Evolutionary conservation across 2,113 vertebrate species (phyloP).

Genomic region (Pyrgilauda ruficollis): DNA sequence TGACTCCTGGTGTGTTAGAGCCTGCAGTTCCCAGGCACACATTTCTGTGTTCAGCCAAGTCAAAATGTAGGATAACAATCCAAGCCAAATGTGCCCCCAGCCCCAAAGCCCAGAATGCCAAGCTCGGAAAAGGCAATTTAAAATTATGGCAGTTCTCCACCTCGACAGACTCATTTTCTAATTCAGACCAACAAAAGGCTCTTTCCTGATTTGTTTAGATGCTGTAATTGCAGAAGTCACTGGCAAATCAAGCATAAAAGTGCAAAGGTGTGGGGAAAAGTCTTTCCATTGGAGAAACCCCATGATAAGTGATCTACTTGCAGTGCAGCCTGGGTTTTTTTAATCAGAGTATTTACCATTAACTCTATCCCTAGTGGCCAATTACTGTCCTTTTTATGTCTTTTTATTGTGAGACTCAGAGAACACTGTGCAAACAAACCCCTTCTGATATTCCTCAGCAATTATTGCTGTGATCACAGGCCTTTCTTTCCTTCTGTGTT

Average conservation of each 20-base stretch:
- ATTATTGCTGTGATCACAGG: not conserved
- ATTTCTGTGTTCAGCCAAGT: not conserved
- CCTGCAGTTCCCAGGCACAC: fast-evolving
- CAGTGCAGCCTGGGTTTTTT: not conserved
- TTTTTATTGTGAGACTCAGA: conserved; percentile 20
- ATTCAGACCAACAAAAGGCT: not conserved
- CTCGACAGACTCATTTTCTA: not conserved
- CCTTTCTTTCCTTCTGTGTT: not conserved
- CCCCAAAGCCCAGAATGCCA: not conserved
- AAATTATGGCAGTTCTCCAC: not conserved
- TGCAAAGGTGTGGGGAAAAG: not conserved
- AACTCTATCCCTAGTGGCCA: conserved; percentile 22
- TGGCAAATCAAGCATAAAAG: conserved; percentile 4
- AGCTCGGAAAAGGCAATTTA: not conserved
- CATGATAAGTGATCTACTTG: conserved; percentile 14
- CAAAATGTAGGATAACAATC: not conserved
- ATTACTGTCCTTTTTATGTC: conserved; percentile 22
- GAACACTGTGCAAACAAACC: conserved; percentile 32
- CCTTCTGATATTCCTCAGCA: not conserved
- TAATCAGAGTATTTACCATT: conserved; percentile 56
- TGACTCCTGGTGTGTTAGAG: fast-evolving
- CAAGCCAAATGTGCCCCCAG: not conserved
- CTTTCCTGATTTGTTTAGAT: not conserved
- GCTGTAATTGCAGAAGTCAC: not conserved
- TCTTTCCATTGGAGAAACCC: not conserved